A percentile compares a stretch with the other conserved stretches of the same genome.
Evolutionary conservation across 2,797 vertebrate genomes (phyloP).

Genomic region (Oreochromis grahami): DNA sequence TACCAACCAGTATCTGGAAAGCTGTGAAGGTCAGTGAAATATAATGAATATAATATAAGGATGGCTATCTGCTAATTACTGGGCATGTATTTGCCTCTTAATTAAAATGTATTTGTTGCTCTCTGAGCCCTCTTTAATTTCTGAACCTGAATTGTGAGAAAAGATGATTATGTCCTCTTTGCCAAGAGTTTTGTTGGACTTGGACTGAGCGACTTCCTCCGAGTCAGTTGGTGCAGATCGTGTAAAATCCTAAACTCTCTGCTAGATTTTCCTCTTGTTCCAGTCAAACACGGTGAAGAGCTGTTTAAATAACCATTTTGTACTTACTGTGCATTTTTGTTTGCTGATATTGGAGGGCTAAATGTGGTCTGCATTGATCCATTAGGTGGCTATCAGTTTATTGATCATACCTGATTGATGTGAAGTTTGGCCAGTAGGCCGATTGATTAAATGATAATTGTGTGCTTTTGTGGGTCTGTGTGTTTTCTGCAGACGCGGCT

Average conservation of each 20-base stretch:
- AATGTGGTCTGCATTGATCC: constrained; percentile 24
- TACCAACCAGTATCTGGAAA: background rate
- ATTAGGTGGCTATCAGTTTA: constrained; percentile 44
- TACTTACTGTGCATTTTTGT: background rate
- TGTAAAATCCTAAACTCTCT: background rate
- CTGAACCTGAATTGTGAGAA: background rate
- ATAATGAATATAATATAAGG: background rate
- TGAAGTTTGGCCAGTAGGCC: constrained; percentile 45
- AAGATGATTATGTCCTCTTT: background rate
- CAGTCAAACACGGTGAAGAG: background rate
- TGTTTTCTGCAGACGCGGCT: constrained; percentile 71
- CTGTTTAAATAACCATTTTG: background rate
- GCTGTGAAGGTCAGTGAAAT: background rate
- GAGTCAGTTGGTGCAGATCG: background rate
- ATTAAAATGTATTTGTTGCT: background rate
- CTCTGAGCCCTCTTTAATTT: background rate
- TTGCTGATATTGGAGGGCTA: background rate
- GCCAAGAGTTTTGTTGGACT: background rate
- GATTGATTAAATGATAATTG: constrained; percentile 66
- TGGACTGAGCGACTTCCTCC: background rate
- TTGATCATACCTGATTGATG: constrained; percentile 61
- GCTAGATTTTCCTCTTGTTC: background rate
- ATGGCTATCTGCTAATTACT: background rate
- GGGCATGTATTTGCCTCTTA: background rate
- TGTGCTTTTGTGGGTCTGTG: constrained; percentile 19